Evolutionary conservation across 2,113 vertebrate genomes (phyloP), one percentile per base, ranked within the genome.

Genomic region (Chamaetylas fuelleborni): DNA sequence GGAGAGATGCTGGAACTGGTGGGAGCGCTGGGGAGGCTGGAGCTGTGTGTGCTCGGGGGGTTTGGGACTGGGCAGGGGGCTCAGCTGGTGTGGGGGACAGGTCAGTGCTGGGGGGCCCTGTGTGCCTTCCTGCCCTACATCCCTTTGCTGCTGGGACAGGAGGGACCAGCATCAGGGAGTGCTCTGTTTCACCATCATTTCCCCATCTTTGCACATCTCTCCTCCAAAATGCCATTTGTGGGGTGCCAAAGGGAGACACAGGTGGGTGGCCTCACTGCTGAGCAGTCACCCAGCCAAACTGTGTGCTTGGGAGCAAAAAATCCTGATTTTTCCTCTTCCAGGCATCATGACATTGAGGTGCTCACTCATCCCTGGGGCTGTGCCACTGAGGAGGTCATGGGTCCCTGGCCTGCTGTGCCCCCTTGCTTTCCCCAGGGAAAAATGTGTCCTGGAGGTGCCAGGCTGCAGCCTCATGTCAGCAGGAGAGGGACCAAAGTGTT

Each of bases 351-450:
- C 16, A 1, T 9, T 17, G 61, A 20, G 31, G 20, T 66, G 38
- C 47, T 87, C 3, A 0, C 18, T 57, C 0, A 2, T 5, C 34
- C 58, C 29, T 0, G 0, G 33, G 34, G 33, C 71, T 6, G 14
- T 79, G 53, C 18, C 33, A 26, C 53, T 26, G 48, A 62, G 67
- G 40, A 31, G 51, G 8, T 36, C 33, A 12, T 1, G 3, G 33
- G 22, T 43, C 83, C 26, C 16, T 1, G 6, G 26, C 48, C 53
- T 6, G 2, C 40, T 0, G 0, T 3, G 18, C 77, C 12, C 25
- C 14, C 17, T 71, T 23, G 1, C 17, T 33, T 66, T 72, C 29
- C 34, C 29, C 2, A 4, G 31, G 61, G 9, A 8, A 45, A 83
- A 78, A 36, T 0, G 0, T 19, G 16, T 50, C 45, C 6, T 18